Conservation (phyloP, 2,113 vertebrate genomes). For the Butastur rufipennis region DNA sequence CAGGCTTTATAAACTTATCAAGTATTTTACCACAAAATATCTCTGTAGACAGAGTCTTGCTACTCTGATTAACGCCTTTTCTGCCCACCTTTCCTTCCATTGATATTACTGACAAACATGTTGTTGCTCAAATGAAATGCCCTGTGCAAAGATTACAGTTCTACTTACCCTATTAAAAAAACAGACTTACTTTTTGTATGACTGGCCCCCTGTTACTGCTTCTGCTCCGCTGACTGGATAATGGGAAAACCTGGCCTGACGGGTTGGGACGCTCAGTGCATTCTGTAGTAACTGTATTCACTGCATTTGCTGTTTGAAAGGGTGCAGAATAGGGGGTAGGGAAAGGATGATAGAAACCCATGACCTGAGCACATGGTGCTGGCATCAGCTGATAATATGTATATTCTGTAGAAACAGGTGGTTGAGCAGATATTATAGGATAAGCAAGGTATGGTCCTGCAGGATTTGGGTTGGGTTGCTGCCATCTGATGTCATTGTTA, state of each 20-base stretch:
- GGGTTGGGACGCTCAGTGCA: slow-evolving; percentile 82
- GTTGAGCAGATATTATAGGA: slow-evolving; percentile 92
- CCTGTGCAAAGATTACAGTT: background rate
- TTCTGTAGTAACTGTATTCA: slow-evolving; percentile 82
- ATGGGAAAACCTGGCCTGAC: slow-evolving; percentile 77
- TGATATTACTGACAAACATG: background rate
- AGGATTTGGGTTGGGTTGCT: slow-evolving; percentile 86
- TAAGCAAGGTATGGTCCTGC: slow-evolving; percentile 93
- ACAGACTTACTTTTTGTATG: slow-evolving; percentile 82
- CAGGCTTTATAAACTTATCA: background rate
- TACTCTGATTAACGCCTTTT: background rate
- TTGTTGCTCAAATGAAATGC: background rate
- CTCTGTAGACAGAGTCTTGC: background rate
- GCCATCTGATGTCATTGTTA: slow-evolving; percentile 93
- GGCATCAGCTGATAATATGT: slow-evolving; percentile 95
- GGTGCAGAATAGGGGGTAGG: slow-evolving; percentile 83
- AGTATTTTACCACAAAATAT: background rate
- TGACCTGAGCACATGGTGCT: slow-evolving; percentile 90
- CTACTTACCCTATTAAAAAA: background rate
- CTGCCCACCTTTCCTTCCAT: background rate
- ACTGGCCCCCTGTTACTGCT: slow-evolving; percentile 77
- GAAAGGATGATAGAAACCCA: slow-evolving; percentile 98
- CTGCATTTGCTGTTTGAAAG: slow-evolving; percentile 81
- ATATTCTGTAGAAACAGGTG: slow-evolving; percentile 92
- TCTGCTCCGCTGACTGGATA: slow-evolving; percentile 82